Base-by-base conservation (phyloP, 2,888 invertebrate genomes). In the Leptopilina myrica region DNA sequence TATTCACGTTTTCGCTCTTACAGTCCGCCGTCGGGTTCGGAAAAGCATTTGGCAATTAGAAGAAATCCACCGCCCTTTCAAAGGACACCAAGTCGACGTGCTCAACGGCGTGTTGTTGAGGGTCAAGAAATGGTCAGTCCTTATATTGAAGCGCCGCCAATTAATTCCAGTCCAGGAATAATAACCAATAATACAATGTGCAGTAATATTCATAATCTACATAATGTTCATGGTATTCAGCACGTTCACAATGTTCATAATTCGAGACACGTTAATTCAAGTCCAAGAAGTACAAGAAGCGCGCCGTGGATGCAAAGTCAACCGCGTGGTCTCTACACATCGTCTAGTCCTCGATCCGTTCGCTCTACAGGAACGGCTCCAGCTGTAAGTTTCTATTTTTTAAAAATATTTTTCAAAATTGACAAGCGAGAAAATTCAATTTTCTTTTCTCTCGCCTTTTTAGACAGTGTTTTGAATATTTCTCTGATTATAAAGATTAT, bases 331-430 rank as follows among this genome's bases (percentile, higher is more conserved):
- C 93, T 97, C 77, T 97, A 97, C 92, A 95, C 94, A 4, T 95
- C 95, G 5, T 95, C 96, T 85, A 96, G 96, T 92, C 97, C 97
- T 79, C 93, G 97, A 66, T 97, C 97, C 53, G 96, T 97, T 76
- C 94, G 96, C 66, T 96, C 96, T 46, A 96, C 96, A 5, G 91
- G 91, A 88, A 92, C 88, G 80, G 92, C 91, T 79, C 91, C 91
- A 80, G 89, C 90, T 80, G 91, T 91, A 84, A 88, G 88, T 88
- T 76, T 64, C 56, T 26, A 76, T 64, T 15, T 46, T 26, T 59
- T 8, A 43, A 20, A 20, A 20, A 20, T 20, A 20, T 20, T 20
- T 20, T 20, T 1, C 20, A 20, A 20, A 20, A 20, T 20, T 20
- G 20, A 20, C 20, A 20, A 20, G 20, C 20, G 20, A 20, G 20